Evolutionary conservation across 2,888 invertebrate species (phyloP), one percentile per base, ranked within the genome.

Genomic region (Aphrophora alni): DNA sequence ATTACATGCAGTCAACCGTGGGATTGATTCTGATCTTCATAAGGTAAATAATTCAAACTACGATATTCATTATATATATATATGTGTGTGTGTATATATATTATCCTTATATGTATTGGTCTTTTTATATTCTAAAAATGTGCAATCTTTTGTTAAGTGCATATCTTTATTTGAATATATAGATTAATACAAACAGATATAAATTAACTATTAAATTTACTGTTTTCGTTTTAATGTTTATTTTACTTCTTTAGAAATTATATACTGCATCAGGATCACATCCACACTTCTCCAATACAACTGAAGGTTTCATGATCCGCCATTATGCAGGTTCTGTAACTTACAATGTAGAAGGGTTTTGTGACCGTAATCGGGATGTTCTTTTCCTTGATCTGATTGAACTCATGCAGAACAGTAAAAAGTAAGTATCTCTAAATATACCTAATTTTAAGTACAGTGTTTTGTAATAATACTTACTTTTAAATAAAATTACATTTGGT

Each of bases 251-350:
- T 21, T 59, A 82, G 91, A 92, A 92, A 90, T 86, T 92, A 76
- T 86, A 87, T 78, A 88, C 87, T 71, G 88, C 90, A 33, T 89
- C 91, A 10, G 88, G 89, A 21, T 87, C 87, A 51, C 91, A 93
- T 86, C 90, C 90, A 71, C 93, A 93, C 86, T 93, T 90, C 86
- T 69, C 78, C 10, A 28, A 38, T 38, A 44, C 69, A 3, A 69
- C 78, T 17, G 81, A 96, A 94, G 97, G 97, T 89, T 97, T 97
- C 89, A 93, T 95, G 85, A 89, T 97, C 82, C 91, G 94, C 24
- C 97, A 98, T 89, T 98, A 97, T 88, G 97, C 97, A 3, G 97
- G 97, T 0, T 94, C 95, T 86, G 97, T 98, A 33, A 96, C 96
- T 0, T 98, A 98, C 90, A 95, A 92, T 86, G 93, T 97, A 0